These are phyloP conservation scores for Tachyglossus aculeatus DNA, from an alignment of 2,797 vertebrate genomes.

Conservation along the genomic window DNA sequence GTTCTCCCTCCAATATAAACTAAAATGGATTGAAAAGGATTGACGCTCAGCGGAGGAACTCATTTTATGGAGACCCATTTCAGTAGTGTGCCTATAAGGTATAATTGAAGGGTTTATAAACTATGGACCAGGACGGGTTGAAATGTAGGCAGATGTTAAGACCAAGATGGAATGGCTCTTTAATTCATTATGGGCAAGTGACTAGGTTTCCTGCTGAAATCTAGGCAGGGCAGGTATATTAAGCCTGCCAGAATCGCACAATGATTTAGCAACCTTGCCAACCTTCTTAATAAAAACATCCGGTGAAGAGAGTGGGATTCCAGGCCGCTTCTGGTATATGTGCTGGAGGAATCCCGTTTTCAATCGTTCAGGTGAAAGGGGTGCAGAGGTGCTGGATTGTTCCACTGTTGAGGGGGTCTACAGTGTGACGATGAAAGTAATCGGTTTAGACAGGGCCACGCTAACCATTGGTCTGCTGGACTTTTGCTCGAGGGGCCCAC, in stretches of 20 bases:
- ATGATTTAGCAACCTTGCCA: background rate
- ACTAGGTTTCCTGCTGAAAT: background rate
- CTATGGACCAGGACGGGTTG: background rate
- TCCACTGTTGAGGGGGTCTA: too few species aligned
- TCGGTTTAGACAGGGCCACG: too few species aligned
- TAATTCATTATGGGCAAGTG: background rate
- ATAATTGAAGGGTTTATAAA: background rate
- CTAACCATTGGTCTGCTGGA: too few species aligned
- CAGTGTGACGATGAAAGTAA: too few species aligned
- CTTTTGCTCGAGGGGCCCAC: too few species aligned
- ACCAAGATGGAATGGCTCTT: conserved; percentile 2
- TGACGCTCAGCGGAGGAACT: conserved; percentile 11
- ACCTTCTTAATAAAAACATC: too few species aligned
- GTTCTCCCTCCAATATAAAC: conserved; percentile 16
- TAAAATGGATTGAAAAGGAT: conserved; percentile 32
- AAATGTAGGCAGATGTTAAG: background rate
- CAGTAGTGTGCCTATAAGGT: background rate
- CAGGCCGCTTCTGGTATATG: too few species aligned
- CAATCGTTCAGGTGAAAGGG: too few species aligned
- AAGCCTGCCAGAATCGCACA: background rate
- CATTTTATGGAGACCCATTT: background rate
- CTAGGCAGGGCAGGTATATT: background rate
- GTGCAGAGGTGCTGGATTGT: too few species aligned
- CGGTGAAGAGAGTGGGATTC: too few species aligned
- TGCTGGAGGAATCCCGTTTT: too few species aligned